Conservation (phyloP, 2,888 invertebrate genomes). For the Chironomus tentans region DNA sequence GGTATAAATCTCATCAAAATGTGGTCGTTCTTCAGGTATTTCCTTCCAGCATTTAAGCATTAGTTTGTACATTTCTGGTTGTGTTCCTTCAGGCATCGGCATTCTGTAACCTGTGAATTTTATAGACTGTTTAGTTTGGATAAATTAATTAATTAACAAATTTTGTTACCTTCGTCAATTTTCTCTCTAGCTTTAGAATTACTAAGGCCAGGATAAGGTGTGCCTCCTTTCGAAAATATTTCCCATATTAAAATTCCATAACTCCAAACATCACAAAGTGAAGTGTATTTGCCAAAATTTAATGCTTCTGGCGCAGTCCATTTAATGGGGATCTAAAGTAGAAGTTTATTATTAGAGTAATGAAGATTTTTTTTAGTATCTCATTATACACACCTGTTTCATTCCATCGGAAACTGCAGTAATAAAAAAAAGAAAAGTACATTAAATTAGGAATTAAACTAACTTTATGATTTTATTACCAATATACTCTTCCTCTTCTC, state of each 20-base stretch:
- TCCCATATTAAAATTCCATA: slow-evolving; percentile 96
- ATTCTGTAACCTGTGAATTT: slow-evolving; percentile 70
- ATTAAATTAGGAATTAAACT: not conserved
- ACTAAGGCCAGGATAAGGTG: slow-evolving; percentile 88
- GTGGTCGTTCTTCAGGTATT: slow-evolving; percentile 81
- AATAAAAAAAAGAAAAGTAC: not conserved
- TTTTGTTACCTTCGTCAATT: slow-evolving; percentile 72
- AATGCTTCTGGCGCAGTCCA: slow-evolving; percentile 97
- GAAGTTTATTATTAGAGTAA: no score
- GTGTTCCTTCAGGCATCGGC: slow-evolving; percentile 82
- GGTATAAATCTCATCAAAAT: slow-evolving; percentile 80
- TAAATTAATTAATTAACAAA: not conserved
- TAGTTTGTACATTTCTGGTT: slow-evolving; percentile 79
- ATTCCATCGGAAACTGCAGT: slow-evolving; percentile 80
- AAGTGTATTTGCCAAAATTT: slow-evolving; percentile 93
- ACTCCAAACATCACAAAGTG: slow-evolving; percentile 94
- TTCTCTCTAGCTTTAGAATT: slow-evolving; percentile 90
- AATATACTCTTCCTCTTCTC: slow-evolving; percentile 93
- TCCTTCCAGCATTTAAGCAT: slow-evolving; percentile 94
- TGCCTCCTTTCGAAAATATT: slow-evolving; percentile 87
- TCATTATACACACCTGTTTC: slow-evolving; percentile 55
- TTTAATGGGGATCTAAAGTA: slow-evolving; percentile 73
- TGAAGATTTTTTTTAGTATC: no score
- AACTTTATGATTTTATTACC: slow-evolving; percentile 32
- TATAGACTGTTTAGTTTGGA: slow-evolving; percentile 21